Evolutionary conservation across 2,888 invertebrate species (phyloP).

Genomic region (Stratiomys singularior): DNA sequence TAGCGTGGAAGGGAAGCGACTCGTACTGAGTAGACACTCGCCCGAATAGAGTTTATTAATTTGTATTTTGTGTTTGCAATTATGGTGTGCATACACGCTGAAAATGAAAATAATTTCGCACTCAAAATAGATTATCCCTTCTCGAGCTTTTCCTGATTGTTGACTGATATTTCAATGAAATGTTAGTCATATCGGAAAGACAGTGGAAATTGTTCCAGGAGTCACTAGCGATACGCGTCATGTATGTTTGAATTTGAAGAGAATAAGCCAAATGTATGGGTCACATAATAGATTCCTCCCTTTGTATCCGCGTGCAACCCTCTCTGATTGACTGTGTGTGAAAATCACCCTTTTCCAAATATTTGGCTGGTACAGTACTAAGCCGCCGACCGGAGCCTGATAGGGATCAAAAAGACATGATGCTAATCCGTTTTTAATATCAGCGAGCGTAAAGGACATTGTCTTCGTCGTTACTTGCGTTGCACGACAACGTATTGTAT

Average conservation of each 20-base stretch:
- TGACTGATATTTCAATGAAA: too few relatives aligned
- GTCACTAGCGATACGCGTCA: too few relatives aligned
- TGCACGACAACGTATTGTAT: conserved; percentile 12
- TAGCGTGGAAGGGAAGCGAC: background rate
- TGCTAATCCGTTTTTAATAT: conserved; percentile 57
- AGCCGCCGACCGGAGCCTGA: conserved; percentile 8
- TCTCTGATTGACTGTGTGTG: conserved; percentile 20
- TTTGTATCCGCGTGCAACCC: background rate
- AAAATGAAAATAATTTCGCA: too few relatives aligned
- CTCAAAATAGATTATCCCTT: too few relatives aligned
- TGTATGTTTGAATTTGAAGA: background rate
- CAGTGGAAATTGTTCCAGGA: too few relatives aligned
- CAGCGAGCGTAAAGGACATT: conserved; percentile 28
- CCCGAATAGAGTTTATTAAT: conserved; percentile 48
- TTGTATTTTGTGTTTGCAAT: conserved; percentile 45
- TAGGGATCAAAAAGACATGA: conserved; percentile 53
- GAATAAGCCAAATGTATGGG: background rate
- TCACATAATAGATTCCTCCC: background rate
- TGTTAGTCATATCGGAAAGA: too few relatives aligned
- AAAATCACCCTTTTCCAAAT: conserved; percentile 38
- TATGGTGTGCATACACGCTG: background rate
- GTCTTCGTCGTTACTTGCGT: conserved; percentile 31
- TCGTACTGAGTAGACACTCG: background rate
- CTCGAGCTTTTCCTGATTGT: too few relatives aligned
- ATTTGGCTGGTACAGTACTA: conserved; percentile 18